Conservation (phyloP, 2,888 invertebrate genomes). For the Toxonevra muliebris region DNA sequence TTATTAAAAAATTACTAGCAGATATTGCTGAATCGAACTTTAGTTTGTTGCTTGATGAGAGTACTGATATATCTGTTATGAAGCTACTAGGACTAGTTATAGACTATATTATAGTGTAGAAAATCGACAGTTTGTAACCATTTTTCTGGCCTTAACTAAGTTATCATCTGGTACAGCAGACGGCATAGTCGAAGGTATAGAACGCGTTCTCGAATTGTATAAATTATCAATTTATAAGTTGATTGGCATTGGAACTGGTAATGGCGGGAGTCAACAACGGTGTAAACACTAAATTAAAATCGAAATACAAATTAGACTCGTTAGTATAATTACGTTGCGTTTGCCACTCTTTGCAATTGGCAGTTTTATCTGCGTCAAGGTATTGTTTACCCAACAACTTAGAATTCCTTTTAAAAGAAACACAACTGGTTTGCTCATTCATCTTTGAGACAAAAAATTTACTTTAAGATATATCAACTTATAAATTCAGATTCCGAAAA, state of each 20-base stretch:
- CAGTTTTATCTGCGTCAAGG: conserved; percentile 3
- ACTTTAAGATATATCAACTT: conserved; percentile 10
- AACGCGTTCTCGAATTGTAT: too few species aligned
- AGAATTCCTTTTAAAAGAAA: background rate
- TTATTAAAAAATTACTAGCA: conserved; percentile 25
- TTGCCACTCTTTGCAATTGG: background rate
- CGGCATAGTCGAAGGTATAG: conserved; percentile 18
- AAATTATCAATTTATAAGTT: too few species aligned
- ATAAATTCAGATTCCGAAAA: conserved; percentile 17
- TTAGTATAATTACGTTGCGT: background rate
- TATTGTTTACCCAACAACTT: conserved; percentile 5
- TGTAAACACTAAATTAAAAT: conserved; percentile 1
- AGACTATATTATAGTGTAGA: conserved; percentile 22
- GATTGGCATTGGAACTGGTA: background rate
- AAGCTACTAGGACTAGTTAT: conserved; percentile 28
- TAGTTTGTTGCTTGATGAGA: conserved; percentile 29
- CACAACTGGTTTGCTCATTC: conserved; percentile 16
- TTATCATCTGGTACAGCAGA: conserved; percentile 20
- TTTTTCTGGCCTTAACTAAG: conserved; percentile 24
- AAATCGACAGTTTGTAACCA: conserved; percentile 17
- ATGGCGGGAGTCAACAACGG: conserved; percentile 4
- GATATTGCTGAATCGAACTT: conserved; percentile 27
- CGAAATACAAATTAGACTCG: conserved; percentile 9
- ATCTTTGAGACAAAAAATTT: conserved; percentile 17
- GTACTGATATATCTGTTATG: conserved; percentile 23